Evolutionary conservation across 1,140 invertebrate species (phyloP).

Genomic region (Zaprionus tsacasi): DNA sequence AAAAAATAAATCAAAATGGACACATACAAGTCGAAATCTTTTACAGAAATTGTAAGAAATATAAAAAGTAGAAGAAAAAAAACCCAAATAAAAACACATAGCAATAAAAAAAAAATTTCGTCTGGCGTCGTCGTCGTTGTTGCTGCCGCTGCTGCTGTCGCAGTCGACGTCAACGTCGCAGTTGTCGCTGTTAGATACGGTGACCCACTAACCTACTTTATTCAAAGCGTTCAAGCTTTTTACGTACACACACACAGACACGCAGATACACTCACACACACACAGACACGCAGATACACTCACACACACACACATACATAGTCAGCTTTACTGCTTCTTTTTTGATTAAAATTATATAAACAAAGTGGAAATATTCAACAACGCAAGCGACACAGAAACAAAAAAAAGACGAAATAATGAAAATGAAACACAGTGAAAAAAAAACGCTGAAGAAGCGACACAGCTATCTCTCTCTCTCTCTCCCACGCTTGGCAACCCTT

Average conservation of each 20-base stretch:
- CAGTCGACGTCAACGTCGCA: constrained; percentile 35
- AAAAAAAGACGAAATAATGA: constrained; percentile 70
- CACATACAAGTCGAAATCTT: constrained; percentile 32
- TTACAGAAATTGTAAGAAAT: constrained; percentile 28
- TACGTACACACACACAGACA: constrained; percentile 39
- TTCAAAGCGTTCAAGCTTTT: constrained; percentile 77
- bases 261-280: constrained; percentile 8
- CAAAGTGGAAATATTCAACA: constrained; percentile 83
- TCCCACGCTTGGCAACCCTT: background rate
- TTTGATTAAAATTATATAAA: constrained; percentile 84
- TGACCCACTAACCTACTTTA: constrained; percentile 84
- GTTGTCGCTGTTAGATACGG: constrained; percentile 81
- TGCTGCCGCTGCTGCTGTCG: constrained; percentile 43
- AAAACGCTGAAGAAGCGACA: constrained; percentile 35
- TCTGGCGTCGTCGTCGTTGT: constrained; percentile 43
- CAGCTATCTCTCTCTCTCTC: constrained; percentile 25
- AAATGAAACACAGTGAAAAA: constrained; percentile 43
- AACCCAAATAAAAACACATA: constrained; percentile 23
- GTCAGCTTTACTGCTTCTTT: constrained; percentile 52
- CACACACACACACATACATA: constrained; percentile 3
- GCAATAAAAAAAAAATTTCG: constrained; percentile 51
- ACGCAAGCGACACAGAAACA: constrained; percentile 80
- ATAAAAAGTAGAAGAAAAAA: constrained; percentile 14
- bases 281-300: constrained; percentile 3
- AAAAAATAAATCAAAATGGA: constrained; percentile 23